Evolutionary conservation across 2,797 vertebrate species (phyloP), one percentile per base, ranked within the genome.

Genomic region (Melanitta fusca): DNA sequence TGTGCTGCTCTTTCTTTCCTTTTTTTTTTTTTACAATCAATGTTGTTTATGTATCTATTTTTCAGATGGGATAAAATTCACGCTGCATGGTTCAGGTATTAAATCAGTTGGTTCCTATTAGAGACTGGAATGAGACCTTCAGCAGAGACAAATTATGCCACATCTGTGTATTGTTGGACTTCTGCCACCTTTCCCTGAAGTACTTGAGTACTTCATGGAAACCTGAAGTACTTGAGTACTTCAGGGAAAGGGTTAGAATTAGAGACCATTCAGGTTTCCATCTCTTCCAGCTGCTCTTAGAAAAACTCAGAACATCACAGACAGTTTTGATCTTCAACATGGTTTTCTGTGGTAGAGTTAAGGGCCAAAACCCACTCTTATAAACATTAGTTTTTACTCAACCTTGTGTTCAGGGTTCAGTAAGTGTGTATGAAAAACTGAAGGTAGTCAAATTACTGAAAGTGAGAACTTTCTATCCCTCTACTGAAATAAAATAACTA

Each of bases 101-200:
- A 88, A 93, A 91, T 93, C 88, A 88, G 70, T 75, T 88, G 80
- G 19, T 81, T 91, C 64, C 80, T 88, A 72, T 88, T 72, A 88
- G 8, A 80, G 45, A 60, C 19, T 80, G 21, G 14, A 81, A 73
- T 38, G n/a, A 95, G 58, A 86, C 22, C 53, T 81, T 91, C 89
- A 86, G 39, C 25, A 75, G 25, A 71, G 68, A 84, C 13, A 82
- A 93, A 91, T 58, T 51, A 30, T 61, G 41, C 43, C 73, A 84
- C 69, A 95, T 89, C 75, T 89, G 73, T 77, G 82, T 80, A 71
- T 41, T 53, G 27, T 13, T 95, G 89, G 80, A 70, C 18, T 90
- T 86, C 87, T 88, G 88, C 77, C 85, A 95, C n/a, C 8, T 73
- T 90, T 73, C 49, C 39, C 68, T 91, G 62, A 24, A 88, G 43